Base-by-base conservation (phyloP, 2,797 vertebrate genomes). In the Luscinia luscinia region DNA sequence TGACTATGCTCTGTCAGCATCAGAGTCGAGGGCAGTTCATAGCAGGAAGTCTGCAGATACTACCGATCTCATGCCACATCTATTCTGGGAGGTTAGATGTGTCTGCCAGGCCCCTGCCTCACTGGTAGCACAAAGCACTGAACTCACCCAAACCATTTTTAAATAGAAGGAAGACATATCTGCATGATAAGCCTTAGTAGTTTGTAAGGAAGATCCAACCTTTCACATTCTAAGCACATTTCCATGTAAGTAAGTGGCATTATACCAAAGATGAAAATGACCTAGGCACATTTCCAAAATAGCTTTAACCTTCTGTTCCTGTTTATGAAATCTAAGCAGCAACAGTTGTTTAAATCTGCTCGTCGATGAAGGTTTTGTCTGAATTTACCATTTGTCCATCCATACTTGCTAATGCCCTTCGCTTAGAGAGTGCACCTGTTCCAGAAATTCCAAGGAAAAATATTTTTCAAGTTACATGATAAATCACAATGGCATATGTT, bases 381-480 rank as follows among this genome's bases (percentile, higher is more conserved):
- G 52, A 82, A 68, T 62, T 74, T 64, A 20, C 51, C 26, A 6
- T 70, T 88, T 88, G 22, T 48, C 32, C 27, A 55, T 51, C 77
- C 69, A 46, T 59, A 62, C n/a, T 81, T 58, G 45, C 59, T 70
- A 69, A 74, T 30, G 24, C n/a, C 28, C 61, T 89, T 84, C 0
- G 0, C 68, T 74, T 30, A 15, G 55, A 73, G 38, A 74, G 10
- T 10, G 4, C 7, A 43, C 22, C 64, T 75, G 49, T 67, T 85
- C 30, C 73, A 95, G 85, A 97, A 87, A 93, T 92, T 82, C 89
- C 79, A 87, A 79, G 92, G 78, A 95, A 96, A 95, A 88, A 30
- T 41, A 62, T 90, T 95, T 92, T 90, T 83, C 70, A 87, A 96
- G 94, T 86, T 95, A 88, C 62, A 83, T 2, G 36, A 91, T 90